A percentile compares a stretch with the other conserved stretches of the same genome.
Evolutionary conservation across 2,113 vertebrate genomes (phyloP).

Genomic region (Melanerpes formicivorus): DNA sequence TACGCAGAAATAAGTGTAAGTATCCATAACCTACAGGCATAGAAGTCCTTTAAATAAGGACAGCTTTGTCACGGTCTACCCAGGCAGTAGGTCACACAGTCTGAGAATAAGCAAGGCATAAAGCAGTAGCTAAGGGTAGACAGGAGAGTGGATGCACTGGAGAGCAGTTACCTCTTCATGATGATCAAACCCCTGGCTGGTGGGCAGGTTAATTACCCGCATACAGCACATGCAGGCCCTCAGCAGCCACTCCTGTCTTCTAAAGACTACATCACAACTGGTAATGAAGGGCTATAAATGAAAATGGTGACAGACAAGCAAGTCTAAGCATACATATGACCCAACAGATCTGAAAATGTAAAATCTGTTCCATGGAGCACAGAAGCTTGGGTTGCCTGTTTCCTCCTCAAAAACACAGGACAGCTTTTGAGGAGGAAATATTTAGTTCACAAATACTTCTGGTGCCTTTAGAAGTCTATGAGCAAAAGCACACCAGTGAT

Average conservation of each 20-base stretch:
- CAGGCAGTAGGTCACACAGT: not conserved
- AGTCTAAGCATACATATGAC: not conserved
- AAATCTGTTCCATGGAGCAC: not conserved
- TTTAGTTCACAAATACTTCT: not conserved
- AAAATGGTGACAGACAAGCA: not conserved
- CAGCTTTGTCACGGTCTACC: not conserved
- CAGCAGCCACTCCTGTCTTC: not conserved
- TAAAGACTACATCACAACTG: not conserved
- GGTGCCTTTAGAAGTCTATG: not conserved
- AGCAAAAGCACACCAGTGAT: not conserved
- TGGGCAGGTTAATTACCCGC: not conserved
- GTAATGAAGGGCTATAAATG: not conserved
- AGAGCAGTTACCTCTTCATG: not conserved
- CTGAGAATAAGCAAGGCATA: fast-evolving
- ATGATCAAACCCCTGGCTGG: not conserved
- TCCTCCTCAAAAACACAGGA: not conserved
- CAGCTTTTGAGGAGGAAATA: not conserved
- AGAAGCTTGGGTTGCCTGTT: not conserved
- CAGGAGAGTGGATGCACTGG: not conserved
- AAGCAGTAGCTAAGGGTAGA: not conserved
- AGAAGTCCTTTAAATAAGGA: not conserved
- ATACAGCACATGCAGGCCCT: fast-evolving
- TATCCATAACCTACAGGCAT: not conserved
- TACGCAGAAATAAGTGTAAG: not conserved
- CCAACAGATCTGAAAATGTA: not conserved